Evolutionary conservation across 2,113 vertebrate genomes (phyloP), one percentile per base, ranked within the genome.

Genomic region (Odobenus rosmarus): DNA sequence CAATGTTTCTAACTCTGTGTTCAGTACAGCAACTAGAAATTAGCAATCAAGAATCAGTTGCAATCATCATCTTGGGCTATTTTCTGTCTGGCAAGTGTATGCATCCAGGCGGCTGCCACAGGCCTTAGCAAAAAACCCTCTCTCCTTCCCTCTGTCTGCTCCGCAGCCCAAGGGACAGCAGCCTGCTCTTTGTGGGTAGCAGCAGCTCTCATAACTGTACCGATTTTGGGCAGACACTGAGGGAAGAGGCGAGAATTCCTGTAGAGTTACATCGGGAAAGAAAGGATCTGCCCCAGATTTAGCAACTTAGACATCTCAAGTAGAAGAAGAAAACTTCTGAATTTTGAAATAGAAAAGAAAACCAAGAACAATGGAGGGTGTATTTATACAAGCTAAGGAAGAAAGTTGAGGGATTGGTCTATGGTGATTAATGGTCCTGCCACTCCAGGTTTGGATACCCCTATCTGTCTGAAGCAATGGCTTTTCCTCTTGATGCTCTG

Each of bases 191-290:
- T 57, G 82, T 64, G 61, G 77, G 86, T 61, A 23, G 49, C 31
- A 49, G 49, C 57, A 42, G 14, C n/a, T 90, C 59, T 84, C 59
- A 86, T 62, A 86, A 85, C 59, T 83, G 77, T 39, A 95, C 86
- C 82, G 94, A 86, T 97, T 96, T 96, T n/a, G 93, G 96, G 88
- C 90, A 93, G 95, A 92, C 46, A 33, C 72, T 86, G 55, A 93
- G 64, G 61, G 69, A 80, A 87, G 33, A 83, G 86, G 85, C 12
- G 5, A 90, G 91, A 95, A 97, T 94, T 97, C 83, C 82, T 81
- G 7, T 16, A 62, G 79, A 49, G 19, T 90, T 88, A 95, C 72
- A 92, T 62, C 0, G n/a, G 33, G 24, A 51, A 87, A 84, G 81
- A 91, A 94, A 59, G n/a, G 31, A 84, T 91, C 71, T 95, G 61